Conservation (phyloP, 1,140 invertebrate genomes). For the Cydia splendana region DNA sequence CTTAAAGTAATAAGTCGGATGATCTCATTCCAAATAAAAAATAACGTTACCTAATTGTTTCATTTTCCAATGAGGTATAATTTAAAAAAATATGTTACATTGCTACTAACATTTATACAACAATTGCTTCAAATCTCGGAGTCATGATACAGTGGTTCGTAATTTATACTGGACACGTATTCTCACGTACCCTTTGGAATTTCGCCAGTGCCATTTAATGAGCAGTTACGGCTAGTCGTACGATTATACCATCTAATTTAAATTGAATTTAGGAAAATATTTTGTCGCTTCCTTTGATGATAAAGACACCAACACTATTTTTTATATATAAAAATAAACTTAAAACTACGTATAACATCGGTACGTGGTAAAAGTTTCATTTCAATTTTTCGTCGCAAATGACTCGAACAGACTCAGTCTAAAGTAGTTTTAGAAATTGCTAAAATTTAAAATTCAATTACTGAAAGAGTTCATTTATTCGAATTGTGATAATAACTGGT, state of each 20-base stretch:
- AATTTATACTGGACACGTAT: background rate
- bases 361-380: background rate
- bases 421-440: slow-evolving; percentile 15
- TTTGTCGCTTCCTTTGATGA: too few species aligned
- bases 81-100: too few species aligned
- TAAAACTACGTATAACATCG: background rate
- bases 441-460: slow-evolving; percentile 17
- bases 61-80: too few species aligned
- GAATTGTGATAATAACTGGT: slow-evolving; percentile 4
- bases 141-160: background rate
- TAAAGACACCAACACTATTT: too few species aligned
- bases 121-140: background rate
- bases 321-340: too few species aligned
- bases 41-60: too few species aligned
- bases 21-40: too few species aligned
- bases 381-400: background rate
- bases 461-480: slow-evolving; percentile 5
- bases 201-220: background rate
- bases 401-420: background rate
- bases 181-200: background rate
- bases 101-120: too few species aligned
- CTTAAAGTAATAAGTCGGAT: too few species aligned
- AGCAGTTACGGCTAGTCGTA: background rate
- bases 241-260: background rate
- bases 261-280: background rate